Conservation (phyloP, 1,140 invertebrate genomes). For the Polypedilum pembai region DNA sequence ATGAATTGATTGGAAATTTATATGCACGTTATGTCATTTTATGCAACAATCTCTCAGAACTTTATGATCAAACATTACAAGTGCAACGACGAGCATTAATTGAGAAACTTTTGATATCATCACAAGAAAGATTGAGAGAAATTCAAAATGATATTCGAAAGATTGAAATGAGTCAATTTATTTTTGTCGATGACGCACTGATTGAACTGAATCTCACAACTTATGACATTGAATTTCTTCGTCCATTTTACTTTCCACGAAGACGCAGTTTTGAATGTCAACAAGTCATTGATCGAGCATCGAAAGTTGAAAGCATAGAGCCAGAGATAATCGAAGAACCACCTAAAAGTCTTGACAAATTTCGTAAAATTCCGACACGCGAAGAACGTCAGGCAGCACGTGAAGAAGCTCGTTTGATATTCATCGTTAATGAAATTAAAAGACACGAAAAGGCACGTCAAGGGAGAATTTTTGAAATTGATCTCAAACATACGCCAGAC, state of each 20-base stretch:
- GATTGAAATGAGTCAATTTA: slow-evolving; percentile 46
- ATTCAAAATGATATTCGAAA: slow-evolving; percentile 44
- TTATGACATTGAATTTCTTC: slow-evolving; percentile 44
- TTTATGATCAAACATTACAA: slow-evolving; percentile 56
- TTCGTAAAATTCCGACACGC: slow-evolving; percentile 29
- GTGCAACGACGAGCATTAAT: slow-evolving; percentile 54
- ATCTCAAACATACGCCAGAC: slow-evolving; percentile 37
- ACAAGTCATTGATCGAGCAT: slow-evolving; percentile 35
- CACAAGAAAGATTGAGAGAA: slow-evolving; percentile 38
- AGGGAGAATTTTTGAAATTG: slow-evolving; percentile 45
- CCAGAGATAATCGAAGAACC: background rate
- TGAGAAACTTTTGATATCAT: slow-evolving; percentile 47
- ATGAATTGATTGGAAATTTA: slow-evolving; percentile 36
- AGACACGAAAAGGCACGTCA: slow-evolving; percentile 49
- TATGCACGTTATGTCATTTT: slow-evolving; percentile 39
- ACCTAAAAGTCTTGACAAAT: background rate
- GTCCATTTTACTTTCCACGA: slow-evolving; percentile 39
- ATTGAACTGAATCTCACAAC: slow-evolving; percentile 54
- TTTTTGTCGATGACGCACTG: slow-evolving; percentile 54
- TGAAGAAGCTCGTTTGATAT: slow-evolving; percentile 32
- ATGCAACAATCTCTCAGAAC: slow-evolving; percentile 39
- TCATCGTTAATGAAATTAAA: slow-evolving; percentile 46
- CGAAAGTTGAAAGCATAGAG: slow-evolving; percentile 32
- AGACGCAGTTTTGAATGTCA: slow-evolving; percentile 37
- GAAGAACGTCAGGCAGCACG: slow-evolving; percentile 36